A percentile compares a stretch with the other conserved stretches of the same genome.
These are phyloP conservation scores for Leucozona laternaria DNA, from an alignment of 2,888 invertebrate species.

Conservation along the genomic window DNA sequence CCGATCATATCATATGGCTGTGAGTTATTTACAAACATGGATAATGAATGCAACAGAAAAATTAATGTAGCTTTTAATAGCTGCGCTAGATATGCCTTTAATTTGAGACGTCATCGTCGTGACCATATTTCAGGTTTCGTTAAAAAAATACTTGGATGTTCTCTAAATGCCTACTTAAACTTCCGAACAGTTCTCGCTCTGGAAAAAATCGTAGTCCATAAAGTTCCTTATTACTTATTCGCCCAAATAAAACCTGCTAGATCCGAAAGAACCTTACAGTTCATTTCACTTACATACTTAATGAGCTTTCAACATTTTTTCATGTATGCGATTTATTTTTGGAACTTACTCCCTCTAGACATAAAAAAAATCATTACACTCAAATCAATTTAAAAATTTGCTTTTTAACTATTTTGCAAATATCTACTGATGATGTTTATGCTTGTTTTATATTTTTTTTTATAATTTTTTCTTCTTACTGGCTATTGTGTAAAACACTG, in stretches of 20 bases:
- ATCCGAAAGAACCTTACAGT: slow-evolving; percentile 7
- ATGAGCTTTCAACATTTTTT: slow-evolving; percentile 6
- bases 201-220: background rate
- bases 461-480: background rate
- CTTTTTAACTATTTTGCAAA: background rate
- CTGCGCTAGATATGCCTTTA: too few species aligned
- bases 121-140: background rate
- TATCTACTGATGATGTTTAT: background rate
- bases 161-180: slow-evolving; percentile 1
- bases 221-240: slow-evolving; percentile 8
- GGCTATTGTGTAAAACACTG: background rate
- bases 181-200: slow-evolving; percentile 3
- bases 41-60: too few species aligned
- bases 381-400: background rate
- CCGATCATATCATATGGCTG: too few species aligned
- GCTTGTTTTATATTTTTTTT: background rate
- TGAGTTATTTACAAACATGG: too few species aligned
- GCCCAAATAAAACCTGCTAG: background rate
- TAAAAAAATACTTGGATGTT: slow-evolving; percentile 7
- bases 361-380: background rate
- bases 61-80: too few species aligned
- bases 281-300: background rate
- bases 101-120: too few species aligned
- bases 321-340: slow-evolving; percentile 7
- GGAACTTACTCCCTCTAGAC: slow-evolving; percentile 3